Conservation (phyloP, 2,113 vertebrate genomes). For the Phyllopteryx taeniolatus region DNA sequence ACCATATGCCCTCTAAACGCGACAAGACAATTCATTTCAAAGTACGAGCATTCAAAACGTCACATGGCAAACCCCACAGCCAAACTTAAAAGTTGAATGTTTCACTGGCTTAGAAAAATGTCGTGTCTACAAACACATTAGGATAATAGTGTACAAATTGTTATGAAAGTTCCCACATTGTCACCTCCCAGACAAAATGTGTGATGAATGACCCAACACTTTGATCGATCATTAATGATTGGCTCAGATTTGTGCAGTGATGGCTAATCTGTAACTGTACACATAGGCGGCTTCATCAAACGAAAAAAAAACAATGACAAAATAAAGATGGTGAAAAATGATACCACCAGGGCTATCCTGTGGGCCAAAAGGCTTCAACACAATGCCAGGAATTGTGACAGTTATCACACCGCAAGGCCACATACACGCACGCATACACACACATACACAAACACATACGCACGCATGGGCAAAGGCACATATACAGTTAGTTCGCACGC, state of each 20-base stretch:
- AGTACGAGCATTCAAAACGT: too few species aligned
- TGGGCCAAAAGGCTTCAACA: neutral
- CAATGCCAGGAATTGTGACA: neutral
- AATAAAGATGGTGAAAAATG: neutral
- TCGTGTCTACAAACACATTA: neutral
- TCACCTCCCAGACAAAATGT: neutral
- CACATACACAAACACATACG: too few species aligned
- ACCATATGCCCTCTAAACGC: too few species aligned
- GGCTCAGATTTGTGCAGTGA: too few species aligned
- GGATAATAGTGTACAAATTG: neutral
- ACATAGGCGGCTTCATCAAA: too few species aligned
- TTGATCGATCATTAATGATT: neutral
- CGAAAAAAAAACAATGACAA: neutral
- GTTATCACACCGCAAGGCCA: neutral
- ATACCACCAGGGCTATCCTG: neutral
- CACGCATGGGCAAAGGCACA: too few species aligned
- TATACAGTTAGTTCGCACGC: too few species aligned
- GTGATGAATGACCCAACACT: neutral
- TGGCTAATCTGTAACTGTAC: neutral
- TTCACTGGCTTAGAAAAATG: too few species aligned
- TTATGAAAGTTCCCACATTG: neutral
- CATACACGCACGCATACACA: too few species aligned
- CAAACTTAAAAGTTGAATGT: too few species aligned
- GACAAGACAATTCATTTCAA: too few species aligned
- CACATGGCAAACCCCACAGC: too few species aligned